Percentiles rank a stretch among this genome's conserved stretches.
Conservation (phyloP, 2,888 invertebrate species). For the Apamea sordens region DNA sequence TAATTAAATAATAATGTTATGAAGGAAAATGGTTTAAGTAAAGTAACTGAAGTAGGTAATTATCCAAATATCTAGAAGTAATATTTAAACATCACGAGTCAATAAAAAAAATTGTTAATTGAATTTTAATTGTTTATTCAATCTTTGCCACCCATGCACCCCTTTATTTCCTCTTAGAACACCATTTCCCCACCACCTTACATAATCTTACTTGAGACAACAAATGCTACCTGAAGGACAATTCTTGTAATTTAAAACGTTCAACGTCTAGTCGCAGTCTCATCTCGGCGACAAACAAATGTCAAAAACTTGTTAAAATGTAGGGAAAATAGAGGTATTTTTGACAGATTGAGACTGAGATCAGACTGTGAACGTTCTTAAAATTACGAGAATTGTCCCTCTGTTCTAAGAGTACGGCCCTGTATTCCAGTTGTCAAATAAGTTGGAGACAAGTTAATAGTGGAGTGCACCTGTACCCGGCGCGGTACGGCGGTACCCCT, state of each 20-base stretch:
- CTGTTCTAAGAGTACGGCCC: conserved; percentile 44
- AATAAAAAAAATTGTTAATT: neutral
- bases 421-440: conserved; percentile 61
- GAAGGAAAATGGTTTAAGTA: neutral
- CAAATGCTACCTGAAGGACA: neutral
- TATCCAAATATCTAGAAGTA: neutral
- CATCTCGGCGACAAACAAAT: no score
- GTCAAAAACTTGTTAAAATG: no score
- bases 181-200: neutral
- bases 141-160: neutral
- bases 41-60: neutral
- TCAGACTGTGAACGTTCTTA: no score
- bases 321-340: no score
- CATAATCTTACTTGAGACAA: neutral
- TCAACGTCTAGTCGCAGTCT: no score
- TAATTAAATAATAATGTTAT: neutral
- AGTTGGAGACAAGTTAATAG: conserved; percentile 61
- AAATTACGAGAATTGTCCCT: no score
- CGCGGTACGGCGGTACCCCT: conserved; percentile 2
- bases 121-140: neutral
- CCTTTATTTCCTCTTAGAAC: neutral
- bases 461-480: conserved; percentile 58
- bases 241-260: no score
- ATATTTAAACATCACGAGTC: neutral
- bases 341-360: no score